phyloP scores from a whole-genome alignment of 2,113 vertebrate genomes.

The Daphoenositta chrysoptera region DNA sequence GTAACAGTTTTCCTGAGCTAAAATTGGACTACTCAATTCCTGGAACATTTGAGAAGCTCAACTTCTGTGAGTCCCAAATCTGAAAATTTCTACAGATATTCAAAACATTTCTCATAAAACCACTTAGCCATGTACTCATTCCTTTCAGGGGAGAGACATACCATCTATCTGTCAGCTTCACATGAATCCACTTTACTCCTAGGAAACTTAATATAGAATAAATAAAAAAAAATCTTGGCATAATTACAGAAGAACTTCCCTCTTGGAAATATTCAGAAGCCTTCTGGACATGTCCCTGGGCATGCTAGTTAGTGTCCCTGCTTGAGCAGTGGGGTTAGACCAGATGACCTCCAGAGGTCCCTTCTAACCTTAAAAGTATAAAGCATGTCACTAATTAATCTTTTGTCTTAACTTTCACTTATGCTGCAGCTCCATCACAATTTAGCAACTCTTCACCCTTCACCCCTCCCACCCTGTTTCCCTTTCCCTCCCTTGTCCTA shows the following conservation, averaged over 20 bases:
- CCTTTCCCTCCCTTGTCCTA: not conserved
- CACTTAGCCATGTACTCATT: not conserved
- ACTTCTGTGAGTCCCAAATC: not conserved
- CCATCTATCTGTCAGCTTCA: not conserved
- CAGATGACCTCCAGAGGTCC: not conserved
- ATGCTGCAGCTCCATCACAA: not conserved
- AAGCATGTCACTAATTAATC: not conserved
- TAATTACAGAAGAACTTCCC: not conserved
- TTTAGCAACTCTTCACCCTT: not conserved
- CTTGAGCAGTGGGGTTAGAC: not conserved
- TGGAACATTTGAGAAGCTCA: not conserved
- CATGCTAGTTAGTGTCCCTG: not conserved
- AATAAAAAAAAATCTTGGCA: not conserved
- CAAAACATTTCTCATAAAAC: not conserved
- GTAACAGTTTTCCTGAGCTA: not conserved
- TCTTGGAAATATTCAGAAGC: not conserved
- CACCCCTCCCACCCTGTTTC: not conserved
- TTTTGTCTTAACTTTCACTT: not conserved
- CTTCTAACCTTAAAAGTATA: not conserved
- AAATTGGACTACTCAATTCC: not conserved
- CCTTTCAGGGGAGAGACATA: not conserved
- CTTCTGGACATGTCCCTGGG: not conserved
- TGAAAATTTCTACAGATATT: not conserved
- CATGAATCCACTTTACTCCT: not conserved
- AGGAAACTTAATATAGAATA: not conserved